phyloP scores from a whole-genome alignment of 1,140 invertebrate species.

The Acromyrmex echinatior region DNA sequence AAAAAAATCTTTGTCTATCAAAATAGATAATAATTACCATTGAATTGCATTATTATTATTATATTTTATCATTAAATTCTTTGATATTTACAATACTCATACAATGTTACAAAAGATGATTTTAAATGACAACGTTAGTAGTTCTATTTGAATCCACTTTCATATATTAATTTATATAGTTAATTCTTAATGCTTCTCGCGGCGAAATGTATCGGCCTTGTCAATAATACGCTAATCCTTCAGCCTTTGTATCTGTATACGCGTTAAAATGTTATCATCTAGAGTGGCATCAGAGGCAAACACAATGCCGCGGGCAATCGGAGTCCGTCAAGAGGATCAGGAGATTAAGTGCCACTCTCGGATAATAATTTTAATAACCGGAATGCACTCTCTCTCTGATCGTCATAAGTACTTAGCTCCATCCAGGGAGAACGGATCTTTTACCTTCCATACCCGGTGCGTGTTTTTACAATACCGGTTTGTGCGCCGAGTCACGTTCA shows the following conservation, averaged over 20 bases:
- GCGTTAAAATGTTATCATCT: conserved; percentile 63
- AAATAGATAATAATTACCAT: conserved; percentile 16
- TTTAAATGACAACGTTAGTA: not conserved
- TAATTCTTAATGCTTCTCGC: conserved; percentile 55
- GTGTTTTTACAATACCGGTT: conserved; percentile 47
- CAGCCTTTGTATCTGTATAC: conserved; percentile 41
- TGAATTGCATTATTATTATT: not conserved
- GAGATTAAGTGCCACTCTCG: conserved; percentile 78
- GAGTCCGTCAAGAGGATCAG: conserved; percentile 78
- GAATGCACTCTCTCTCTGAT: conserved; percentile 69
- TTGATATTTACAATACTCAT: not conserved
- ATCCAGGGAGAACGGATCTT: conserved; percentile 34
- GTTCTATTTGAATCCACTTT: not conserved
- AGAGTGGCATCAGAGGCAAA: conserved; percentile 53
- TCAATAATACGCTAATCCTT: conserved; percentile 28
- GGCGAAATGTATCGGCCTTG: conserved; percentile 44
- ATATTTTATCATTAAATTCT: not conserved
- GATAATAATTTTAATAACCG: conserved; percentile 81
- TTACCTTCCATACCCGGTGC: not conserved
- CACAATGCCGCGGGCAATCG: conserved; percentile 64
- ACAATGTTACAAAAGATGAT: not conserved
- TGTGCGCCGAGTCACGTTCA: conserved; percentile 7
- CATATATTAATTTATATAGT: conserved; percentile 41
- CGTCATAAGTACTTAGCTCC: conserved; percentile 57
- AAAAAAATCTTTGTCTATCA: conserved; percentile 6